Conservation (phyloP, 2,888 invertebrate genomes). For the Trachelus iudaicus region DNA sequence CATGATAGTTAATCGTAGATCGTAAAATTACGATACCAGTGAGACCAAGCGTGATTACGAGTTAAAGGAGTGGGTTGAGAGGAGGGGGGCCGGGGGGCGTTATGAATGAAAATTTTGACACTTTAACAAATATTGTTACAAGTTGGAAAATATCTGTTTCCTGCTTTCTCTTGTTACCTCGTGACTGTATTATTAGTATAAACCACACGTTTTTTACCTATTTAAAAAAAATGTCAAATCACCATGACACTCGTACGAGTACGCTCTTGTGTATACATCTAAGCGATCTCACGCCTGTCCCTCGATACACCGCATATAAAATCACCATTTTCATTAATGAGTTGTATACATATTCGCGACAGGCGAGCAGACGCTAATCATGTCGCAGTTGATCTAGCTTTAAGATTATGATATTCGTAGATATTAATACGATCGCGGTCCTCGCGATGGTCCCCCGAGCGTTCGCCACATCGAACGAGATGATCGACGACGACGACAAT, state of each 20-base stretch:
- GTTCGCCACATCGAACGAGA: conserved; percentile 17
- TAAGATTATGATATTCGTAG: conserved; percentile 47
- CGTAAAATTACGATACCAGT: background rate
- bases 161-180: background rate
- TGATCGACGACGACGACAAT: background rate
- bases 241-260: background rate
- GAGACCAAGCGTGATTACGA: background rate
- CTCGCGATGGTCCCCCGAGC: conserved; percentile 45
- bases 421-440: conserved; percentile 33
- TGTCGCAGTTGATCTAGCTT: conserved; percentile 40
- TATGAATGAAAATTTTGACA: background rate
- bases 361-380: background rate
- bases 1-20: background rate
- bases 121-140: background rate
- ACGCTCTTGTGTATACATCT: background rate
- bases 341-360: background rate
- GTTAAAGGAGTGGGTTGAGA: background rate
- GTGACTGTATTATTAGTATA: background rate
- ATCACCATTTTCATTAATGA: background rate
- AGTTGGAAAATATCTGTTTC: background rate
- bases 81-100: no score
- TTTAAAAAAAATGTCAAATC: background rate
- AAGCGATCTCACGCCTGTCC: background rate
- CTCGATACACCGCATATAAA: background rate
- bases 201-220: background rate